phyloP scores from a whole-genome alignment of 1,140 invertebrate species.

The Grapholita molesta region DNA sequence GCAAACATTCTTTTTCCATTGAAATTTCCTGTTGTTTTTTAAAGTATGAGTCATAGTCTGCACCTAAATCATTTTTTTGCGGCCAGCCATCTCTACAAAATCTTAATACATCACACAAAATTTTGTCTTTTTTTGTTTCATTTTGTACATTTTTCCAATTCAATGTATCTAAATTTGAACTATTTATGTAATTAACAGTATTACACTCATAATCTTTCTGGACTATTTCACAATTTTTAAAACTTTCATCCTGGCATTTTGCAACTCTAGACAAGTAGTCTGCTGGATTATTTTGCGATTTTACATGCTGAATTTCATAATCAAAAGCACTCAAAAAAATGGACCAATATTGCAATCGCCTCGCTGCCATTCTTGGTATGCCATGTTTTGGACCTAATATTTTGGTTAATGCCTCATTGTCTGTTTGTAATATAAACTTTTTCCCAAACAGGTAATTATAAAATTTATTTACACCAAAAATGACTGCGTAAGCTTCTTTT shows the following conservation, averaged over 20 bases:
- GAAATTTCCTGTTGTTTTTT: not conserved
- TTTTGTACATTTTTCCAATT: not conserved
- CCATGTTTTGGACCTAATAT: constrained; percentile 31
- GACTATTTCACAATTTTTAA: constrained; percentile 2
- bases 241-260: not conserved
- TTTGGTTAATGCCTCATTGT: constrained; percentile 25
- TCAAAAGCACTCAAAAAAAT: constrained; percentile 33
- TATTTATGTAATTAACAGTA: constrained; percentile 25
- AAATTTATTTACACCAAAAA: constrained; percentile 30
- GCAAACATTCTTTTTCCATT: not conserved
- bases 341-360: constrained; percentile 30
- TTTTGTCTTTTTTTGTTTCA: not conserved
- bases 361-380: constrained; percentile 36
- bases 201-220: constrained; percentile 16
- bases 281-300: constrained; percentile 25
- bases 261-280: constrained; percentile 23
- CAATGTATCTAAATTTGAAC: constrained; percentile 15
- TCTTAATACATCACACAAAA: not conserved
- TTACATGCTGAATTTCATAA: constrained; percentile 33
- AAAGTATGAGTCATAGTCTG: not conserved
- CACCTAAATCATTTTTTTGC: not conserved
- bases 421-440: constrained; percentile 27
- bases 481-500: constrained; percentile 30
- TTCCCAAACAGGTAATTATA: not conserved
- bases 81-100: not conserved